Evolutionary conservation across 2,113 vertebrate species (phyloP), one percentile per base, ranked within the genome.

Genomic region (Phalacrocorax aristotelis): DNA sequence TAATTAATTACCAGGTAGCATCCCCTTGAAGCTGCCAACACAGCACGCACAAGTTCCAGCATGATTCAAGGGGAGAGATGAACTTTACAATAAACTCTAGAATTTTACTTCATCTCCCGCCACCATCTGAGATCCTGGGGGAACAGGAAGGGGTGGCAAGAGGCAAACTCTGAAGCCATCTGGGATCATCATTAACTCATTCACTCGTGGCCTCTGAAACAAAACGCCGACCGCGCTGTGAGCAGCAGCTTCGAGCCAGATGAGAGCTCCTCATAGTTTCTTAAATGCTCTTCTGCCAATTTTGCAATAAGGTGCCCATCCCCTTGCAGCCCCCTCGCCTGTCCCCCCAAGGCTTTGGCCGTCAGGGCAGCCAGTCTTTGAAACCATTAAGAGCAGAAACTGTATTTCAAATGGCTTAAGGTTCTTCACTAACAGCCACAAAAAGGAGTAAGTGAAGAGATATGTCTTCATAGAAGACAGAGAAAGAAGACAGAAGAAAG

Each of bases 1-100:
- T 97, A 96, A 98, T 98, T 97, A 97, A 98, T 97, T 97, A 97
- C 88, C 92, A 95, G 96, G 94, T 81, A 98, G 92, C 97, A 97
- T 97, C 95, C 92, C 93, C 95, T 94, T 96, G 96, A 97, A 97
- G 91, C 88, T 97, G 96, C 95, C 95, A 95, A 91, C 94, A 66
- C 94, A 90, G 92, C 91, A 60, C n/a, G 17, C 72, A 19, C 96
- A 97, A 97, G 98, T 97, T 97, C 76, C 93, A 97, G 97, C 97
- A 97, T 0, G 95, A 97, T 66, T 92, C 52, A 30, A 85, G 76
- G 58, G 88, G 93, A 91, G 84, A 85, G 94, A 93, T 94, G 95
- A 97, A 97, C 96, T 97, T 95, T 94, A 94, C 94, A 96, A 97
- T 83, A 96, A 96, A 93, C 87, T 93, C 91, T 21, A 97, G 66